phyloP scores from a whole-genome alignment of 2,113 vertebrate species.

The Megalops atlanticus region DNA sequence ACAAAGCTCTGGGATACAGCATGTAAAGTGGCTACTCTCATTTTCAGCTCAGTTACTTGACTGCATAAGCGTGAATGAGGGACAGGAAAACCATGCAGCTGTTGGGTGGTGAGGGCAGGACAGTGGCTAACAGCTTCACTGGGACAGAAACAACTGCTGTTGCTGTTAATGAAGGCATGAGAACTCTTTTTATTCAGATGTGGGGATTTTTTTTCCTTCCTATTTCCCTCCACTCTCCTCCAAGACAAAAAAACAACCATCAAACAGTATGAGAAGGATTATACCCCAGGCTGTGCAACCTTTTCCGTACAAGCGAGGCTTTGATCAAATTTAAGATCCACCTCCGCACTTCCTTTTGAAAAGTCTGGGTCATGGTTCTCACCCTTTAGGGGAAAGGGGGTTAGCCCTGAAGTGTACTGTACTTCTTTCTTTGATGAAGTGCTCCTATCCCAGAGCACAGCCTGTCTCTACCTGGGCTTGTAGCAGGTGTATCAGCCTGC shows the following conservation, averaged over 20 bases:
- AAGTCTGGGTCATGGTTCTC: constrained; percentile 12
- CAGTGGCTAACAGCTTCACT: not conserved
- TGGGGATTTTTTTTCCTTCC: not conserved
- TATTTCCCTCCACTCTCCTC: not conserved
- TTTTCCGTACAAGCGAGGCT: constrained; percentile 37
- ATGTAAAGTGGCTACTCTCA: not conserved
- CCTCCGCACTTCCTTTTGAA: constrained; percentile 41
- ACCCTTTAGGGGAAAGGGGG: not conserved
- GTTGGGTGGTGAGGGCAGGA: not conserved
- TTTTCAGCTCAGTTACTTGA: not conserved
- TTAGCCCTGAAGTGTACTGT: constrained; percentile 22
- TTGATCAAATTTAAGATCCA: constrained; percentile 53
- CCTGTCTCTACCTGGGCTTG: constrained; percentile 47
- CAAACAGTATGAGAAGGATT: constrained; percentile 29
- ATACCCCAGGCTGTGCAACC: constrained; percentile 35
- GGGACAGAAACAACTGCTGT: too few species aligned
- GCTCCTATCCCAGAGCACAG: not conserved
- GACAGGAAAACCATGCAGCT: not conserved
- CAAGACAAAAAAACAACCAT: constrained; percentile 26
- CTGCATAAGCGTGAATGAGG: not conserved
- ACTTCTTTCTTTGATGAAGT: constrained; percentile 26
- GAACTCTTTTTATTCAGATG: not conserved
- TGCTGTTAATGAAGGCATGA: too few species aligned
- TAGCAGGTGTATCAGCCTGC: constrained; percentile 40
- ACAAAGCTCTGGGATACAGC: not conserved